Evolutionary conservation across 2,113 vertebrate species (phyloP).

Genomic region (Connochaetes taurinus): DNA sequence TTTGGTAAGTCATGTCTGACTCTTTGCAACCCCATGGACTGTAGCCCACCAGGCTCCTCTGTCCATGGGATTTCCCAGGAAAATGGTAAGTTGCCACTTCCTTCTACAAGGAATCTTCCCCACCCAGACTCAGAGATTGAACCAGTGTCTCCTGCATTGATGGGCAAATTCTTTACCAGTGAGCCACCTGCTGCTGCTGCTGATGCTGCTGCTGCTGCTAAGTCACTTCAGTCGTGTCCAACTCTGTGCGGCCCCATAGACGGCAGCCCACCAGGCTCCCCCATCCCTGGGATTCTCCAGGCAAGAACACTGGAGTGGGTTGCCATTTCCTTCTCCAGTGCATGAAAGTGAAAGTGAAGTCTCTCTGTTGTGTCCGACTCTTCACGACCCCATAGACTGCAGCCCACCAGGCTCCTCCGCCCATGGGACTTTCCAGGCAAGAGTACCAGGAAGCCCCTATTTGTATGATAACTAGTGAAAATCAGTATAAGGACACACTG

Average conservation of each 20-base stretch:
- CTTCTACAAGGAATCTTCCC: not conserved
- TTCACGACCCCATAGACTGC: too few relatives aligned
- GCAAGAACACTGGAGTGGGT: too few relatives aligned
- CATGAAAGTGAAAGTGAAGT: too few relatives aligned
- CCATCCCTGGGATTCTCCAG: too few relatives aligned
- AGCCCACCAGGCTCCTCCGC: too few relatives aligned
- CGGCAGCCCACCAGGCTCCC: too few relatives aligned
- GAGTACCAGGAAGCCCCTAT: not conserved
- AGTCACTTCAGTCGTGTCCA: fast-evolving
- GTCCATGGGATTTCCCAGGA: not conserved
- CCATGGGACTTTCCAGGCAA: too few relatives aligned
- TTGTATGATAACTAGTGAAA: not conserved
- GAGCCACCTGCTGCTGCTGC: not conserved
- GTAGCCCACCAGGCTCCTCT: not conserved
- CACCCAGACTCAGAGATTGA: not conserved
- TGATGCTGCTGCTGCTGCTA: too few relatives aligned
- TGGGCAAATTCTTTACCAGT: not conserved
- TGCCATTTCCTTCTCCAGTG: too few relatives aligned
- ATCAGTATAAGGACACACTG: not conserved
- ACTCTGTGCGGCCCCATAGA: too few relatives aligned
- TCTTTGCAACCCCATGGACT: not conserved
- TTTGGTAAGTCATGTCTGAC: not conserved
- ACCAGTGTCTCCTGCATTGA: not conserved
- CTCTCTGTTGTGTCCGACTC: too few relatives aligned
- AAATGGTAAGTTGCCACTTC: not conserved